A percentile compares a stretch with the other conserved stretches of the same genome.
Conservation (phyloP, 2,888 invertebrate species). For the Acronicta leporina region DNA sequence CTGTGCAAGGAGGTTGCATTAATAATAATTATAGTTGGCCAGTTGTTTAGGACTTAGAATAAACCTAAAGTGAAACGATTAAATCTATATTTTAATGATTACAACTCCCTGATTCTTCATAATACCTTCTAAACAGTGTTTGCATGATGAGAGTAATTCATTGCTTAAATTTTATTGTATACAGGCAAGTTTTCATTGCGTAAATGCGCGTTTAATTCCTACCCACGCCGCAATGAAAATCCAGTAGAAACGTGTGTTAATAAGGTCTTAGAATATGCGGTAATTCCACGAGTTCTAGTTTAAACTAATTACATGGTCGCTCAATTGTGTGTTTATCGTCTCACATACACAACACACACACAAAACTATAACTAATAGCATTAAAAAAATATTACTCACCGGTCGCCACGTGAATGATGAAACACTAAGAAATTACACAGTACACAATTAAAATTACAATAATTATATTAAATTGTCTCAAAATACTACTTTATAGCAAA, state of each 20-base stretch:
- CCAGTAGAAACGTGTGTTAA: neutral
- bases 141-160: too few relatives aligned
- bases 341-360: constrained; percentile 1
- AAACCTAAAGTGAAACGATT: too few relatives aligned
- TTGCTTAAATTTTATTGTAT: too few relatives aligned
- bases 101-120: too few relatives aligned
- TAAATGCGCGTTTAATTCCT: neutral
- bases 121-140: too few relatives aligned
- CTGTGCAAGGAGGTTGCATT: too few relatives aligned
- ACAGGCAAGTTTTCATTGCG: neutral
- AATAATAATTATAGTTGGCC: too few relatives aligned
- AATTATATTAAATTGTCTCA: neutral
- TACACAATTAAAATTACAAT: constrained; percentile 11
- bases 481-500: constrained; percentile 74
- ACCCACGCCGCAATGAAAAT: neutral
- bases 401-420: constrained; percentile 37
- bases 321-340: neutral
- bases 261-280: neutral
- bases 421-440: constrained; percentile 37
- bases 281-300: constrained; percentile 7
- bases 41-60: too few relatives aligned
- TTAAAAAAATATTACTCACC: constrained; percentile 44
- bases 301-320: constrained; percentile 23
- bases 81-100: too few relatives aligned
- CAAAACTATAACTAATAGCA: constrained; percentile 16